phyloP scores from a whole-genome alignment of 2,888 invertebrate genomes.

The Yponomeuta evonymella region DNA sequence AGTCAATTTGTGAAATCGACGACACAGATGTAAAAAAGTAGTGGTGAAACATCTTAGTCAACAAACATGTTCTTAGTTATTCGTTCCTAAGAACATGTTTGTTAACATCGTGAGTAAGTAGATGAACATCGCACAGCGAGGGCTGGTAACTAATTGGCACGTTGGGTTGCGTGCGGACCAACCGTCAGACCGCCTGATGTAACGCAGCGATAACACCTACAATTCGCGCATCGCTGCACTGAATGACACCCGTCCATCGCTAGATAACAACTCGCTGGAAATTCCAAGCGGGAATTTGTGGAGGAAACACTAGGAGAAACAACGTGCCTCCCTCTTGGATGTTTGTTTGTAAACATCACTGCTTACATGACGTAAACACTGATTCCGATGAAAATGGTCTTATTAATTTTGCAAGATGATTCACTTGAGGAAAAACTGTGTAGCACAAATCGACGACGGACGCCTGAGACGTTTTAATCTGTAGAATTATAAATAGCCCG shows the following conservation, averaged over 20 bases:
- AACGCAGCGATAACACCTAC: constrained; percentile 42
- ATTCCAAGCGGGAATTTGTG: not conserved
- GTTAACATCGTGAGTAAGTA: not conserved
- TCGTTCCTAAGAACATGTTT: not conserved
- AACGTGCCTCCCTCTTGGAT: not conserved
- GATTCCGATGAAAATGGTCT: too few relatives aligned
- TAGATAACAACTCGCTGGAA: constrained; percentile 47
- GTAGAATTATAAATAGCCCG: too few relatives aligned
- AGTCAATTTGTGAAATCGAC: too few relatives aligned
- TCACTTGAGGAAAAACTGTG: not conserved
- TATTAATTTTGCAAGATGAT: not conserved
- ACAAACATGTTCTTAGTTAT: not conserved
- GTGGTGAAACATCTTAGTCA: not conserved
- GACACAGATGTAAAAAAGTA: not conserved
- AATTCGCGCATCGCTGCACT: constrained; percentile 33
- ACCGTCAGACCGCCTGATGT: constrained; percentile 71
- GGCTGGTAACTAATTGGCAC: constrained; percentile 41
- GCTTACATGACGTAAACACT: too few relatives aligned
- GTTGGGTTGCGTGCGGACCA: constrained; percentile 86
- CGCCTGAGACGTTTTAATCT: too few relatives aligned
- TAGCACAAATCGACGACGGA: too few relatives aligned
- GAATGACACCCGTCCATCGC: constrained; percentile 43
- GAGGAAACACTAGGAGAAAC: not conserved
- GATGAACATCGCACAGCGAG: constrained; percentile 1
- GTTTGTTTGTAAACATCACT: too few relatives aligned